phyloP scores from a whole-genome alignment of 2,113 vertebrate genomes.

The Lontra canadensis region DNA sequence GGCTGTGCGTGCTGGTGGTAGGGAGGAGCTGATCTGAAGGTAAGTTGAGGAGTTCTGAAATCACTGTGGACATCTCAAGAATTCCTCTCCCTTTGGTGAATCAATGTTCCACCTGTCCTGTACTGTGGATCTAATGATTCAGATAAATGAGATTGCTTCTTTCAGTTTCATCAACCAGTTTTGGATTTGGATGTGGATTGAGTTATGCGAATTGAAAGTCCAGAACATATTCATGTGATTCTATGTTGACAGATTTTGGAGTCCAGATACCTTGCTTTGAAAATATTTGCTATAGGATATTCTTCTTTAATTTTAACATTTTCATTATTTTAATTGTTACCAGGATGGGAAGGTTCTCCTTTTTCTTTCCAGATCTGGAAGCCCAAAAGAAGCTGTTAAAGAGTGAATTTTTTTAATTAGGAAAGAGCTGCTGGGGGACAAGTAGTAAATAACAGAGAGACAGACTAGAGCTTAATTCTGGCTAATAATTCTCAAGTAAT shows the following conservation, averaged over 20 bases:
- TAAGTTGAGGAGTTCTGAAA: neutral
- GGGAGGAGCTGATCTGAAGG: neutral
- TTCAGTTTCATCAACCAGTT: neutral
- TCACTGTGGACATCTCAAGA: neutral
- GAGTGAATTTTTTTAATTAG: conserved; percentile 43
- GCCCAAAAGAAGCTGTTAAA: neutral
- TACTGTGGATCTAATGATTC: neutral
- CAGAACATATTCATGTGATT: neutral
- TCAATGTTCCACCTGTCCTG: neutral
- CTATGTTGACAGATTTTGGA: neutral
- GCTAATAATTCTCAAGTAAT: neutral
- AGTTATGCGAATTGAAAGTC: neutral
- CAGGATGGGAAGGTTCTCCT: neutral
- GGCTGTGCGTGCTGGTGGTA: neutral
- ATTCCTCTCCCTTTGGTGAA: neutral
- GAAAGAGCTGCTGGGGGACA: neutral
- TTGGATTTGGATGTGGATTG: neutral
- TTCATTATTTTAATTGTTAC: conserved; percentile 47
- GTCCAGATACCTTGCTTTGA: neutral
- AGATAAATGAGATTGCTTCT: neutral
- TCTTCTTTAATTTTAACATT: conserved; percentile 32
- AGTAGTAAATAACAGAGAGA: neutral
- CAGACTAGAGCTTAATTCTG: neutral
- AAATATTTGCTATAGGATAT: neutral
- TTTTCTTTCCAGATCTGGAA: neutral